Conservation (phyloP, 2,113 vertebrate genomes). For the Mormyrus iriodes region DNA sequence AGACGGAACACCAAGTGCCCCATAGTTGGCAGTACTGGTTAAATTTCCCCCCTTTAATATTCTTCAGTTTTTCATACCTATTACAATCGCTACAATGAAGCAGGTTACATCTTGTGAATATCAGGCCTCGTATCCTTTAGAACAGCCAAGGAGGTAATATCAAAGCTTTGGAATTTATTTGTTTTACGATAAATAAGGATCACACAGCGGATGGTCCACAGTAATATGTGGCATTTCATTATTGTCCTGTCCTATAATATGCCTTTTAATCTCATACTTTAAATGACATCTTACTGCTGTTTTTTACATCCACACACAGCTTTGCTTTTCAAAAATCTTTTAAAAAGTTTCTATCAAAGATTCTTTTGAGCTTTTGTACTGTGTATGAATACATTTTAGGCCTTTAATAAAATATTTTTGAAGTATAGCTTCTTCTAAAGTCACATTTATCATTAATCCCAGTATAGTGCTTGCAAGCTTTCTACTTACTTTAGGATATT, state of each 20-base stretch:
- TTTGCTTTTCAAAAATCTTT: not conserved
- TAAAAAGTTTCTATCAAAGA: slow-evolving; percentile 2
- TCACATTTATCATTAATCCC: not conserved
- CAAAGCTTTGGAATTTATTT: not conserved
- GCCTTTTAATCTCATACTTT: not conserved
- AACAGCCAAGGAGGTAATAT: not conserved
- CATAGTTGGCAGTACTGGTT: not conserved
- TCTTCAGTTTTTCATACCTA: not conserved
- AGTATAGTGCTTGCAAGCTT: not conserved
- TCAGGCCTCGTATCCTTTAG: not conserved
- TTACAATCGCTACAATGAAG: not conserved
- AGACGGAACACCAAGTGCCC: not conserved
- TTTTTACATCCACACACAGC: not conserved
- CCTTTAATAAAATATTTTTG: slow-evolving; percentile 1
- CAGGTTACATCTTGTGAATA: not conserved
- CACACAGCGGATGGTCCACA: not conserved
- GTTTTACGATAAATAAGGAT: not conserved
- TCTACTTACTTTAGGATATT: not conserved
- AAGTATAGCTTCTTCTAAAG: not conserved
- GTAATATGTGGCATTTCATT: not conserved
- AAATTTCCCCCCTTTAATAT: not conserved
- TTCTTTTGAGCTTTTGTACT: not conserved
- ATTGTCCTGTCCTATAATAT: not conserved
- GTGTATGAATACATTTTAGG: not conserved
- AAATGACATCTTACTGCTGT: not conserved